These are phyloP conservation scores for Tetranychus piercei DNA, from an alignment of 2,888 invertebrate genomes.

Conservation along the genomic window DNA sequence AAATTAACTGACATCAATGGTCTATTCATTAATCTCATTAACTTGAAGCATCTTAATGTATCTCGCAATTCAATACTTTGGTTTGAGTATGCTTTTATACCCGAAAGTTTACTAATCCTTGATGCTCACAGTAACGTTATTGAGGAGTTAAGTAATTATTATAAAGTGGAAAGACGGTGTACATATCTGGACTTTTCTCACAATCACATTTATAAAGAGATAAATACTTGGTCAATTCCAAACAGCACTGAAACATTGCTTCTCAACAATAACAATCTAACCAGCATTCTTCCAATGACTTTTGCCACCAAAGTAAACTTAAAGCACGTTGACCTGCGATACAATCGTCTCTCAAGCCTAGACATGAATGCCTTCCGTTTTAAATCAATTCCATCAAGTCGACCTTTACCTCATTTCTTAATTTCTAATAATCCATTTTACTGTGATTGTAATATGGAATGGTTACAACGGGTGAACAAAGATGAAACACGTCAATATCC, in stretches of 20 bases:
- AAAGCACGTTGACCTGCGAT: constrained; percentile 72
- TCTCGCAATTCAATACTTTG: constrained; percentile 71
- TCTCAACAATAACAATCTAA: constrained; percentile 73
- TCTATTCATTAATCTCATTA: constrained; percentile 61
- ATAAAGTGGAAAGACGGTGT: constrained; percentile 55
- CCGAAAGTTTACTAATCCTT: constrained; percentile 62
- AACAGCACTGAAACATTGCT: constrained; percentile 66
- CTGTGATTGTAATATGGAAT: constrained; percentile 78
- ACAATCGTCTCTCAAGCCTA: constrained; percentile 72
- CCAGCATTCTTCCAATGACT: constrained; percentile 63
- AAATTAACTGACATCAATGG: constrained; percentile 59
- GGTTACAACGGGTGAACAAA: constrained; percentile 66
- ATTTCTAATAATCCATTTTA: constrained; percentile 66
- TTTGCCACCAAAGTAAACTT: constrained; percentile 72
- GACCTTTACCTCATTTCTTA: constrained; percentile 55
- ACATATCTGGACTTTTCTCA: constrained; percentile 61
- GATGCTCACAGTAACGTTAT: constrained; percentile 66
- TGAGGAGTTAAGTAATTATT: constrained; percentile 58
- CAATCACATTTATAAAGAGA: constrained; percentile 54
- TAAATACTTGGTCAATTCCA: constrained; percentile 58
- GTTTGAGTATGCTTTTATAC: constrained; percentile 71
- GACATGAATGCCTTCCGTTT: constrained; percentile 69
- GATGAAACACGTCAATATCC: constrained; percentile 59
- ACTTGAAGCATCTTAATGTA: constrained; percentile 69
- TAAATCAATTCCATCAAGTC: constrained; percentile 48